Evolutionary conservation across 2,888 invertebrate species (phyloP).

Genomic region (Hipparchia sbordonii): DNA sequence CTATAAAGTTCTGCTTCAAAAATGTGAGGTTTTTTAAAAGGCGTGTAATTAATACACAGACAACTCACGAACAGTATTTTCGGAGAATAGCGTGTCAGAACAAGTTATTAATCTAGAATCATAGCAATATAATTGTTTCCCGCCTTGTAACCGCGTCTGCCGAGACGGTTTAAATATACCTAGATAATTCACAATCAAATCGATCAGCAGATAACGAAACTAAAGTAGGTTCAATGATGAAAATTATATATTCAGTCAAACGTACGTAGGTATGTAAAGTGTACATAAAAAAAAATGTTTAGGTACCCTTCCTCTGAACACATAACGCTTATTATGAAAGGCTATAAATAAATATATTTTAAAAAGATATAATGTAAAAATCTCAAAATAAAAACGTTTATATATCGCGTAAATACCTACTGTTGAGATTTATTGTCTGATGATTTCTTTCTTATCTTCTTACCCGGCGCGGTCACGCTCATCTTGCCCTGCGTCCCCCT

Average conservation of each 20-base stretch:
- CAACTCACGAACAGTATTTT: conserved; percentile 39
- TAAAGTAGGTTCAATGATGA: background rate
- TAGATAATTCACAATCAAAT: background rate
- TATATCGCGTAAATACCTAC: conserved; percentile 72
- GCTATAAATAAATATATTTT: conserved; percentile 15
- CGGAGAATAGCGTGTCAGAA: conserved; percentile 40
- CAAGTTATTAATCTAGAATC: conserved; percentile 43
- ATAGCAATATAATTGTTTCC: conserved; percentile 40
- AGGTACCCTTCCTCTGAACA: background rate
- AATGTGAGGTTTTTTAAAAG: conserved; percentile 27
- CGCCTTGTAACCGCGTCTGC: conserved; percentile 32
- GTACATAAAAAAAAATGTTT: too few species aligned
- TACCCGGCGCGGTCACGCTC: conserved; percentile 88
- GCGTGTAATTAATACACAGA: conserved; percentile 41
- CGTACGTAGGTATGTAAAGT: too few species aligned
- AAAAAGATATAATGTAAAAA: conserved; percentile 33
- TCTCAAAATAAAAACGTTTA: conserved; percentile 54
- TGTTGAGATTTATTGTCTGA: conserved; percentile 87
- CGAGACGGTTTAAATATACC: conserved; percentile 1
- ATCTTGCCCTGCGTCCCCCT: conserved; percentile 94
- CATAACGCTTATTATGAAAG: background rate
- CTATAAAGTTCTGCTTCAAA: background rate
- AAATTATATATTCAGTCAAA: too few species aligned
- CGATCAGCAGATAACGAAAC: background rate
- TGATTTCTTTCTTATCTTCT: conserved; percentile 88